Evolutionary conservation across 2,888 invertebrate genomes (phyloP), one percentile per base, ranked within the genome.

Genomic region (Sinohyriopsis cumingii): DNA sequence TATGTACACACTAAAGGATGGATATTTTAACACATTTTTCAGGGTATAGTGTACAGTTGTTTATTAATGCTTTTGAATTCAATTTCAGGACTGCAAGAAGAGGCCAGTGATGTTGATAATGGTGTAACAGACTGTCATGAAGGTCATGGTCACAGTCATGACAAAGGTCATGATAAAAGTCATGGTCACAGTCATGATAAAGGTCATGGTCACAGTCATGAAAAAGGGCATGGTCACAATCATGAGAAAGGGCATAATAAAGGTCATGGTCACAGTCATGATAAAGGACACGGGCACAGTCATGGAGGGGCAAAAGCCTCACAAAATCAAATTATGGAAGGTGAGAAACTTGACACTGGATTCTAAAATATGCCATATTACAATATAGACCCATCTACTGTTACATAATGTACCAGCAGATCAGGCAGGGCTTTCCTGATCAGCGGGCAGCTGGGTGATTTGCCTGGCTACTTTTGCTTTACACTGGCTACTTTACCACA

Each of bases 291-390:
- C 55, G 73, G 75, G n/a, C 76, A 80, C 59, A 73, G 60, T 33
- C 82, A 80, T 68, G 78, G 77, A 25, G 82, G 25, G n/a, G 65
- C 67, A 77, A 82, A 81, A 74, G 80, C 75, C 55, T 96, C 97
- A 95, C 94, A 96, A 69, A 81, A 77, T 69, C 90, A 91, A 76
- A 90, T 91, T 61, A 90, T 91, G 89, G 89, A 91, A 82, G 90
- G 90, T 90, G 74, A 77, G 78, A 63, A 56, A 63, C 19, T 15
- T 22, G 24, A 22, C 24, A 45, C 59, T 19, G 59, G 19, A 24
- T 59, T 59, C 24, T 45, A 45, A 45, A 12, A 45, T 15, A 45
- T 45, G 45, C 15, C 15, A 15, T 45, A 45, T 45, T 45, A 3
- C 45, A 45, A 33, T 45, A 15, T 12, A 45, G 15, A 45, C 45